Evolutionary conservation across 2,888 invertebrate genomes (phyloP).

Genomic region (Leptopterna dolabrata): DNA sequence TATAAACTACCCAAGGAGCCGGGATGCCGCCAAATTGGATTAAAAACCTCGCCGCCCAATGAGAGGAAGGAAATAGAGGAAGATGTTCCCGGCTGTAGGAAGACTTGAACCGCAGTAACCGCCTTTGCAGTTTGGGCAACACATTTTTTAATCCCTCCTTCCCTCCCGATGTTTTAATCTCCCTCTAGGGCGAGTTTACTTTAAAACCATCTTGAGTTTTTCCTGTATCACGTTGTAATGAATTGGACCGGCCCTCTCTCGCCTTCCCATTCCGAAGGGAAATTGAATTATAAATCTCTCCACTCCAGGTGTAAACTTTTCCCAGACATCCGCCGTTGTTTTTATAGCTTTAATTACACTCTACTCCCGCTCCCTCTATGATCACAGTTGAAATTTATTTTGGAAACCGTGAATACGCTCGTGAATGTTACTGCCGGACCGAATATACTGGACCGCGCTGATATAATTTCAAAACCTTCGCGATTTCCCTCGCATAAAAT

Average conservation of each 20-base stretch:
- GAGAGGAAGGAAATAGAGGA: not conserved
- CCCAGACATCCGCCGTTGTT: conserved; percentile 21
- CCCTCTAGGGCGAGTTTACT: conserved; percentile 41
- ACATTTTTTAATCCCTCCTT: conserved; percentile 33
- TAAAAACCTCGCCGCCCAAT: conserved; percentile 27
- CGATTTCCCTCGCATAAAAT: too few species aligned
- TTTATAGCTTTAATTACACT: conserved; percentile 46
- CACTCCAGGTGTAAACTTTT: conserved; percentile 42
- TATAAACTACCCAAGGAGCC: conserved; percentile 20
- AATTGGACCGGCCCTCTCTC: conserved; percentile 31
- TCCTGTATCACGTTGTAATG: conserved; percentile 48
- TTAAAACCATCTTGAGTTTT: conserved; percentile 48
- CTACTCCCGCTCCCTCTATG: conserved; percentile 12
- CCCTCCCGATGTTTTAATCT: conserved; percentile 31
- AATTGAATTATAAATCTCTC: conserved; percentile 55
- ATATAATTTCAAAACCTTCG: not conserved
- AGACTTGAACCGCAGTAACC: conserved; percentile 2
- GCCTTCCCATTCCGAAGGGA: conserved; percentile 43
- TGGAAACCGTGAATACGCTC: not conserved
- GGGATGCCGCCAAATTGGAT: conserved; percentile 39
- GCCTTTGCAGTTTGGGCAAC: not conserved
- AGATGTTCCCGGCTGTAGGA: conserved; percentile 14
- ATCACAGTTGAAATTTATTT: conserved; percentile 23
- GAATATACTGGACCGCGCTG: not conserved
- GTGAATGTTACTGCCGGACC: not conserved